phyloP scores from a whole-genome alignment of 2,888 invertebrate species.

The Ephialtes manifestator region DNA sequence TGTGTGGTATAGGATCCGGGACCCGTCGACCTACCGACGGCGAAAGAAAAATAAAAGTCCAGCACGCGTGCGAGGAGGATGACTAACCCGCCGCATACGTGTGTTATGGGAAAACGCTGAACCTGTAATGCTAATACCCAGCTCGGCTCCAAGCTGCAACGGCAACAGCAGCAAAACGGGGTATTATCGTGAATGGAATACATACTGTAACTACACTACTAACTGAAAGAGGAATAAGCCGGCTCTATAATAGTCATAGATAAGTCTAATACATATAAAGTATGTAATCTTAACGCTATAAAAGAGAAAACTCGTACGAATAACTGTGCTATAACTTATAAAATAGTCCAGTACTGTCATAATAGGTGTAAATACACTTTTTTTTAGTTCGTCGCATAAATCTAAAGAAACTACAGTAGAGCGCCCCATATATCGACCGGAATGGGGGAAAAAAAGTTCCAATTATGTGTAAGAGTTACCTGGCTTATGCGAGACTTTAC shows the following conservation, averaged over 20 bases:
- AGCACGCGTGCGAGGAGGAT: conserved; percentile 25
- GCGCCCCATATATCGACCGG: neutral
- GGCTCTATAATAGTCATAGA: conserved; percentile 16
- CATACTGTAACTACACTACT: neutral
- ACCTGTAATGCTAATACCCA: conserved; percentile 53
- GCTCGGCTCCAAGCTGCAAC: neutral
- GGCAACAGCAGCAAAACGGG: conserved; percentile 29
- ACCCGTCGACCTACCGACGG: conserved; percentile 2
- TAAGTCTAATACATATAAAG: conserved; percentile 17
- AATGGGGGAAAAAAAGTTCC: neutral
- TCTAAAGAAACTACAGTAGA: neutral
- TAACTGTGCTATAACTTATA: conserved; percentile 24
- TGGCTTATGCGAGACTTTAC: neutral
- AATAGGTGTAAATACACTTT: neutral
- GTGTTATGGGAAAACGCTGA: conserved; percentile 60
- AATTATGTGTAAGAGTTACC: neutral
- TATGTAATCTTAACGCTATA: conserved; percentile 1
- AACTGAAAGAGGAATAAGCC: conserved; percentile 26
- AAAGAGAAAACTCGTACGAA: conserved; percentile 21
- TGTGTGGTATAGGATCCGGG: conserved; percentile 41
- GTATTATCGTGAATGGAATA: conserved; percentile 38
- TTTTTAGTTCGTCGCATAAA: neutral
- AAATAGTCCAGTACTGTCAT: conserved; percentile 15
- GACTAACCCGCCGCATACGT: conserved; percentile 37
- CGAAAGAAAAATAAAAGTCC: conserved; percentile 10